Evolutionary conservation across 2,797 vertebrate species (phyloP).

Genomic region (Pseudochirops corinnae): DNA sequence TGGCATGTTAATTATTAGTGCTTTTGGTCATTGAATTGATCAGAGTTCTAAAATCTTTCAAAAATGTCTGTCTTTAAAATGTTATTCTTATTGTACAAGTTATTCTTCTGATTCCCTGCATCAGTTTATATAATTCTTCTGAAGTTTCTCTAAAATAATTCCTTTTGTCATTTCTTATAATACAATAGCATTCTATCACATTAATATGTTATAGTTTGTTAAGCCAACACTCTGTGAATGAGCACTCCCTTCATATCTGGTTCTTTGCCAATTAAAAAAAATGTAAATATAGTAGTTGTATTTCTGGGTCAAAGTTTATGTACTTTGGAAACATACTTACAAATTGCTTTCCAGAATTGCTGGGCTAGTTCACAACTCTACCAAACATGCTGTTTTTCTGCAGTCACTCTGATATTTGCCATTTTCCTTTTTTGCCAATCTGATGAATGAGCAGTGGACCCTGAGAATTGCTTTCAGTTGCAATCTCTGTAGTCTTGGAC

Average conservation of each 20-base stretch:
- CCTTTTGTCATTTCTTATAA: neutral
- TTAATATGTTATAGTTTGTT: neutral
- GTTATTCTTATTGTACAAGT: neutral
- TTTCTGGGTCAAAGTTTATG: neutral
- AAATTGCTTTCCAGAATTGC: neutral
- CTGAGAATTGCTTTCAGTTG: neutral
- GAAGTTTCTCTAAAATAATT: neutral
- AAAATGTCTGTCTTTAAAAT: neutral
- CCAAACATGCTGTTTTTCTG: neutral
- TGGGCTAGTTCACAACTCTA: neutral
- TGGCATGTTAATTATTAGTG: neutral
- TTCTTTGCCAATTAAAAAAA: neutral
- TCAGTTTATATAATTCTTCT: neutral
- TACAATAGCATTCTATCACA: neutral
- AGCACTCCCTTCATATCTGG: neutral
- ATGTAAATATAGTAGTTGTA: neutral
- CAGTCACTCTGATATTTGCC: neutral
- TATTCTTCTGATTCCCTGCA: neutral
- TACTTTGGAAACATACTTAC: neutral
- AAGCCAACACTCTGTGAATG: neutral
- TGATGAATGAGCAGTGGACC: neutral
- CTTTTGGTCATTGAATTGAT: neutral
- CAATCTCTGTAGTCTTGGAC: neutral
- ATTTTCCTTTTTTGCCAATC: neutral
- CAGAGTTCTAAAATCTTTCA: neutral